Percentiles rank a stretch among this genome's conserved stretches.
Evolutionary conservation across 2,113 vertebrate genomes (phyloP).

Genomic region (Prolemur simus): DNA sequence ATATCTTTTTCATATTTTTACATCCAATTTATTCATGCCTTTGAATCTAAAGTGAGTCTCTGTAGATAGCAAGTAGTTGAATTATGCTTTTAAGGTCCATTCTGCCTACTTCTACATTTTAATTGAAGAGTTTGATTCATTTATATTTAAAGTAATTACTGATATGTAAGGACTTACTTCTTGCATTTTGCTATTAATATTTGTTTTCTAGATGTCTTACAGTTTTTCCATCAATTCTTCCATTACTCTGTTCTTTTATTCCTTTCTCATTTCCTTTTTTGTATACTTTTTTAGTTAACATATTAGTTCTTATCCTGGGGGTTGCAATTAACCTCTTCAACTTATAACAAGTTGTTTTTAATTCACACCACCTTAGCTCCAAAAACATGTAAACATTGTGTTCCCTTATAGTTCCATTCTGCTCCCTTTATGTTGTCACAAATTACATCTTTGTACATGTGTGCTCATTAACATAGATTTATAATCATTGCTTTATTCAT

Average conservation of each 20-base stretch:
- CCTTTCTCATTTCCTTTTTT: not conserved
- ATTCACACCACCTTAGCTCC: not conserved
- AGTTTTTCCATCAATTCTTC: not conserved
- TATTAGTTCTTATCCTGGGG: not conserved
- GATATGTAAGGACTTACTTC: not conserved
- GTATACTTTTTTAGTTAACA: not conserved
- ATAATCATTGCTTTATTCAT: not conserved
- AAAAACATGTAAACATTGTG: not conserved
- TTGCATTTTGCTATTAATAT: not conserved
- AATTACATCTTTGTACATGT: not conserved
- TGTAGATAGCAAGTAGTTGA: not conserved
- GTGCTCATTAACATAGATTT: not conserved
- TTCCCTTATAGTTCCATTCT: not conserved
- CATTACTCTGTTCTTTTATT: not conserved
- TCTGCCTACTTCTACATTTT: not conserved
- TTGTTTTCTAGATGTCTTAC: not conserved
- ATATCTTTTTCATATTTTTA: not conserved
- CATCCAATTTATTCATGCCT: too few species aligned
- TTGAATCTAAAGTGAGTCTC: not conserved
- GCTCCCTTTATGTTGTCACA: not conserved
- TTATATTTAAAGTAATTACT: not conserved
- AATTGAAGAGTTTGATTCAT: not conserved
- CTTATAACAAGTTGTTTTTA: not conserved
- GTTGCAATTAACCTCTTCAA: not conserved
- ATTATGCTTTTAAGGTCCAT: not conserved